phyloP scores from a whole-genome alignment of 2,113 vertebrate species.

The Boulengeromyrus knoepffleri region DNA sequence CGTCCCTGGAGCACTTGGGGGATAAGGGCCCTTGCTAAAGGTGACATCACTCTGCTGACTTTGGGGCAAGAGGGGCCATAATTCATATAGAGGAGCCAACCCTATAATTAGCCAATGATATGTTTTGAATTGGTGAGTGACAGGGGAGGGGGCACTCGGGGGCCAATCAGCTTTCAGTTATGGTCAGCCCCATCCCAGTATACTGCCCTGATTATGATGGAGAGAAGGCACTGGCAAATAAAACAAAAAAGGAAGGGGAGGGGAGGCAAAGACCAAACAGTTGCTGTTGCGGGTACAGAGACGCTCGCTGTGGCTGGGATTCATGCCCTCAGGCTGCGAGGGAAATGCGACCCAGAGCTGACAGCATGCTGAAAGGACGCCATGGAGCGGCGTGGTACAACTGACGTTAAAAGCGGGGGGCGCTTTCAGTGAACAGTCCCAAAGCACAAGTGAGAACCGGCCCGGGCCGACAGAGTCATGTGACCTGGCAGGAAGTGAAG shows the following conservation, averaged over 20 bases:
- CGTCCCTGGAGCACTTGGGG: not conserved
- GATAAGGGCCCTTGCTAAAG: not conserved
- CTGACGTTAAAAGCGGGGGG: not conserved
- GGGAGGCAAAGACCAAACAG: not conserved
- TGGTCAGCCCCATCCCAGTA: not conserved
- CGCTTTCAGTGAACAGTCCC: not conserved
- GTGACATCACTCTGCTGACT: not conserved
- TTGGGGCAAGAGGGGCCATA: not conserved
- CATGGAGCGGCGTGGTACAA: not conserved
- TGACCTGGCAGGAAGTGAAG: not conserved
- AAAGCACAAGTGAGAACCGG: not conserved
- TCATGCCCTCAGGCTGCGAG: not conserved
- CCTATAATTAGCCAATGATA: not conserved
- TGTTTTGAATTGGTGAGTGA: not conserved
- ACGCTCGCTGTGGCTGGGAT: not conserved
- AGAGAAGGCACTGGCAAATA: not conserved
- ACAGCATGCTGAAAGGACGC: not conserved
- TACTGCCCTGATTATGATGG: not conserved
- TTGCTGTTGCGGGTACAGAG: not conserved
- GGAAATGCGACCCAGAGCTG: not conserved
- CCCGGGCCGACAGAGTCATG: not conserved
- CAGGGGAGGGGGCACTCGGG: not conserved
- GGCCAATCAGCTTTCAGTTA: not conserved
- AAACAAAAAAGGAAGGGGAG: not conserved
- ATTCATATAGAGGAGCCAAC: not conserved